Evolutionary conservation across 2,888 invertebrate genomes (phyloP).

Genomic region (Phlogophora meticulosa): DNA sequence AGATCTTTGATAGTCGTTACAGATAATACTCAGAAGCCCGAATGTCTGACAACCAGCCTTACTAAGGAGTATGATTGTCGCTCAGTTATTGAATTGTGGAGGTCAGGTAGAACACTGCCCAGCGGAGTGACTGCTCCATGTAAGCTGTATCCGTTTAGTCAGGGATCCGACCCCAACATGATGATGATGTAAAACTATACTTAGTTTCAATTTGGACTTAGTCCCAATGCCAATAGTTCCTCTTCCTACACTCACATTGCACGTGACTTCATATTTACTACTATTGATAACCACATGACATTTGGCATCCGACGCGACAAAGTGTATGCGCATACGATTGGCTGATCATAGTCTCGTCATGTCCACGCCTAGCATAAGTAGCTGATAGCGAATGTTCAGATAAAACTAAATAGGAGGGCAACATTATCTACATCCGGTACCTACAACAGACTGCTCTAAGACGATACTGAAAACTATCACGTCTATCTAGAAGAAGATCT

Average conservation of each 20-base stretch:
- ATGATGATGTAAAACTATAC: too few relatives aligned
- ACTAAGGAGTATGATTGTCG: too few relatives aligned
- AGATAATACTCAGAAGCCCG: too few relatives aligned
- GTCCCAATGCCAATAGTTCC: constrained; percentile 6
- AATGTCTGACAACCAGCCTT: too few relatives aligned
- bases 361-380: not conserved
- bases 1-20: too few relatives aligned
- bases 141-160: too few relatives aligned
- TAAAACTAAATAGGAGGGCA: not conserved
- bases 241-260: constrained; percentile 14
- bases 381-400: constrained; percentile 4
- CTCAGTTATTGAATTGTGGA: too few relatives aligned
- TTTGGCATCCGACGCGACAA: constrained; percentile 39
- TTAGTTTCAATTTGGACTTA: not conserved
- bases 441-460: not conserved
- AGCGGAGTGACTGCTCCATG: too few relatives aligned
- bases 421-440: constrained; percentile 3
- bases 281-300: constrained; percentile 51
- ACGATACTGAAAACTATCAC: not conserved
- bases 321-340: constrained; percentile 19
- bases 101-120: too few relatives aligned
- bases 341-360: constrained; percentile 1
- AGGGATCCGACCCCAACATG: too few relatives aligned
- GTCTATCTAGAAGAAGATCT: not conserved
- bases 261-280: constrained; percentile 44